Base-by-base conservation (phyloP, 2,797 vertebrate species). In the Tauraco hartlaubi region DNA sequence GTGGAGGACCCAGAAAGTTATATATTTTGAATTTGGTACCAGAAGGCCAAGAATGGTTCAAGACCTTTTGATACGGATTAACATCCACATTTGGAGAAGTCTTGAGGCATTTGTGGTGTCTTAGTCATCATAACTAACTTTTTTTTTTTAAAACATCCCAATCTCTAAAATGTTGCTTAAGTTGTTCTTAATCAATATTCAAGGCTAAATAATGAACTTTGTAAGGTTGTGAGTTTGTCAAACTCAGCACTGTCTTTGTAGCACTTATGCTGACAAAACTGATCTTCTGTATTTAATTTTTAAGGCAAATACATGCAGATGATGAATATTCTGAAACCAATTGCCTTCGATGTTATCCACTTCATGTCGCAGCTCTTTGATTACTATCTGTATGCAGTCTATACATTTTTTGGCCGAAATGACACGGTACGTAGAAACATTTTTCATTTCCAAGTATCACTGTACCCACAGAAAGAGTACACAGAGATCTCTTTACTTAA, bases 221-320 rank as follows among this genome's bases (percentile, higher is more conserved):
- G 6, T 56, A 66, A 83, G 64, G 5, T 63, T 94, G 82, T 86
- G 74, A 58, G 48, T 85, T 76, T 63, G 26, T 76, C 18, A 35
- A 29, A 44, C 48, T 55, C 29, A 26, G 6, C 4, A 15, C 28
- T 91, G 39, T 61, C 26, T 83, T 73, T 83, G 48, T 80, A 76
- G 9, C 25, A 52, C 15, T 74, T 86, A 8, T 14, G 8, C 44
- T 93, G 69, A 77, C 37, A 66, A 93, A 96, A 73, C 73, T 96
- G 51, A 94, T 81, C 22, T 93, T 80, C 58, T 95, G 8, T 95
- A 15, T 96, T 96, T 91, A 39, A 82, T 69, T 95, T 98, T 92
- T 67, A 97, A 99, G 99, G 99, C 29, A 99, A 99, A 95, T 99
- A 99, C 92, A 99, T 99, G 99, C 99, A 99, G 98, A 99, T 99